Percentiles rank a stretch among this genome's conserved stretches.
phyloP scores from a whole-genome alignment of 2,797 vertebrate genomes.

The Tangara arthus region DNA sequence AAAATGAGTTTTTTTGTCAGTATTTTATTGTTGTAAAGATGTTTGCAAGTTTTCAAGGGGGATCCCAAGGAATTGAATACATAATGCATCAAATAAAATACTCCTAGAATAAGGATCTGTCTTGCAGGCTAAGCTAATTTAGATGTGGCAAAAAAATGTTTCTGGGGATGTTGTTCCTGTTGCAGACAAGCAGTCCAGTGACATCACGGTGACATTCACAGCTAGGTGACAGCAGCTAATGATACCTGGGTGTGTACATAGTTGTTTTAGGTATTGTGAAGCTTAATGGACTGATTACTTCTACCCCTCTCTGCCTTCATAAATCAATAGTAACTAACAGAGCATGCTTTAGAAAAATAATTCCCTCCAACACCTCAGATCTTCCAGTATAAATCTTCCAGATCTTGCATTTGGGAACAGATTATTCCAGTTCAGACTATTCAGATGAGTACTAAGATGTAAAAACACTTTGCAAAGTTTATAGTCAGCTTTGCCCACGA shows the following conservation, averaged over 20 bases:
- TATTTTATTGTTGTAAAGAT: background rate
- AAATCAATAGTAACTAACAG: background rate
- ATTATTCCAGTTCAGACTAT: background rate
- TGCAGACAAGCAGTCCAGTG: background rate
- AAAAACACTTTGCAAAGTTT: background rate
- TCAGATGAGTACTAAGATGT: background rate
- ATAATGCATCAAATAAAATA: background rate
- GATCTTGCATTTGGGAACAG: background rate
- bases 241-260: background rate
- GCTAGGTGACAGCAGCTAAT: background rate
- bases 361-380: background rate
- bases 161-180: background rate
- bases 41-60: background rate
- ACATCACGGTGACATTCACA: background rate
- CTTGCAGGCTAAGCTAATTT: background rate
- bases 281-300: background rate
- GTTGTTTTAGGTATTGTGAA: background rate
- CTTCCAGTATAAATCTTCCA: background rate
- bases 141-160: background rate
- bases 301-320: background rate
- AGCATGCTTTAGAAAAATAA: background rate
- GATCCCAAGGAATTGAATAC: background rate
- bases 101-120: background rate
- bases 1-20: background rate
- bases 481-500: background rate